Evolutionary conservation across 2,113 vertebrate species (phyloP).

Genomic region (Anhinga rufa): DNA sequence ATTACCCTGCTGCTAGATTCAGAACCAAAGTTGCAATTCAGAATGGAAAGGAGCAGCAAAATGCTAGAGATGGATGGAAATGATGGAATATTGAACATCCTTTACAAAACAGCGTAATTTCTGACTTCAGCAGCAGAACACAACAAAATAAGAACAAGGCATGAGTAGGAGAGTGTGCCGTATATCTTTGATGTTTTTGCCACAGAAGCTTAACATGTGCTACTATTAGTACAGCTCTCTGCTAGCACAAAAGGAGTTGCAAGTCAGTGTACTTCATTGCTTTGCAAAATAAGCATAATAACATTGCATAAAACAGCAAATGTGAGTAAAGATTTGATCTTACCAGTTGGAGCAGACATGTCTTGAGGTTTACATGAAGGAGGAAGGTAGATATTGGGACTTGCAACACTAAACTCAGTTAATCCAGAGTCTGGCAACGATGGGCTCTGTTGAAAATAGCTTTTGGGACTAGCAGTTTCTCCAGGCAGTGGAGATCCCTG

Average conservation of each 20-base stretch:
- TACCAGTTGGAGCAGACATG: constrained; percentile 14
- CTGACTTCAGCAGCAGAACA: background rate
- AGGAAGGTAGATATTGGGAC: background rate
- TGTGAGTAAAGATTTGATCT: background rate
- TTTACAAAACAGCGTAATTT: background rate
- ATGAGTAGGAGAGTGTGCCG: background rate
- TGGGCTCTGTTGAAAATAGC: constrained; percentile 22
- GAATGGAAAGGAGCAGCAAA: background rate
- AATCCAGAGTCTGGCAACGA: constrained; percentile 43
- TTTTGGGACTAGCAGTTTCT: constrained; percentile 9
- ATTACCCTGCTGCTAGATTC: background rate
- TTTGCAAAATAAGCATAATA: background rate
- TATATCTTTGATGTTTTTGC: fast-evolving
- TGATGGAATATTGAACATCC: background rate
- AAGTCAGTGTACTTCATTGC: fast-evolving
- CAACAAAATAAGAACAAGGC: background rate
- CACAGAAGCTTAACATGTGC: background rate
- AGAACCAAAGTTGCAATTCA: background rate
- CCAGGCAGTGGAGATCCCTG: constrained; percentile 47
- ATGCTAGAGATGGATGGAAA: background rate
- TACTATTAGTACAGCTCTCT: background rate
- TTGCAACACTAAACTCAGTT: background rate
- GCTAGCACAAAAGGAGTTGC: background rate
- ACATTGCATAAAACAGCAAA: background rate
- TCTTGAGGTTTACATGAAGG: background rate